phyloP scores from a whole-genome alignment of 2,888 invertebrate species.

The Cabera pusaria region DNA sequence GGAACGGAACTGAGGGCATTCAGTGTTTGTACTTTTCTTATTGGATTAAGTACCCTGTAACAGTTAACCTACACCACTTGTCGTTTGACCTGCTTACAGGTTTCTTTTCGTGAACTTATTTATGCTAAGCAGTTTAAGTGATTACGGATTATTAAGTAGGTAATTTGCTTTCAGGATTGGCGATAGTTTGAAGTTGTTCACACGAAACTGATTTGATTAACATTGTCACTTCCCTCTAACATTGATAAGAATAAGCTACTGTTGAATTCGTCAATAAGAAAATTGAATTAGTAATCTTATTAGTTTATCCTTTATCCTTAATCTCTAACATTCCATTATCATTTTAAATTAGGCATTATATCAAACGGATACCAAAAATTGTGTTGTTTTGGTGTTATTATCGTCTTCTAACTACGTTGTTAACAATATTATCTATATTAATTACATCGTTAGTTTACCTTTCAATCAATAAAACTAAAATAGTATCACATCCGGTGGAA shows the following conservation, averaged over 20 bases:
- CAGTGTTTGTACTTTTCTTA: constrained; percentile 81
- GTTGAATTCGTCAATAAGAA: no score
- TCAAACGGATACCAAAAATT: constrained; percentile 29
- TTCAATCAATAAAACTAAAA: constrained; percentile 66
- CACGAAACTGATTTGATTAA: no score
- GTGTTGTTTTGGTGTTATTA: constrained; percentile 25
- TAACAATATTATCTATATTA: constrained; percentile 45
- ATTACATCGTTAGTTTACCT: constrained; percentile 48
- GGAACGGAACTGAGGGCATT: constrained; percentile 72
- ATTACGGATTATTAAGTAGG: no score
- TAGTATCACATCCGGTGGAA: constrained; percentile 52
- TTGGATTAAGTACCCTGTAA: constrained; percentile 67
- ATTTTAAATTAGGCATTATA: no score
- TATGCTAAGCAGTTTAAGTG: constrained; percentile 48
- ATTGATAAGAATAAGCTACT: no score
- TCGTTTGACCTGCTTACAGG: constrained; percentile 72
- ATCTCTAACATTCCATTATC: constrained; percentile 11
- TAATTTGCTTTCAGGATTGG: constrained; percentile 35
- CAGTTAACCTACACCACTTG: constrained; percentile 78
- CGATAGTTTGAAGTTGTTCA: background rate
- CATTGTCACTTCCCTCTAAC: no score
- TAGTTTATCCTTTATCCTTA: constrained; percentile 3
- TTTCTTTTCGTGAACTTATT: constrained; percentile 67
- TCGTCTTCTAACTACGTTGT: constrained; percentile 36
- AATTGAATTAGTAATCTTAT: constrained; percentile 7